These are phyloP conservation scores for Sinhomidia bicolor DNA, from an alignment of 2,888 invertebrate genomes.

Conservation along the genomic window DNA sequence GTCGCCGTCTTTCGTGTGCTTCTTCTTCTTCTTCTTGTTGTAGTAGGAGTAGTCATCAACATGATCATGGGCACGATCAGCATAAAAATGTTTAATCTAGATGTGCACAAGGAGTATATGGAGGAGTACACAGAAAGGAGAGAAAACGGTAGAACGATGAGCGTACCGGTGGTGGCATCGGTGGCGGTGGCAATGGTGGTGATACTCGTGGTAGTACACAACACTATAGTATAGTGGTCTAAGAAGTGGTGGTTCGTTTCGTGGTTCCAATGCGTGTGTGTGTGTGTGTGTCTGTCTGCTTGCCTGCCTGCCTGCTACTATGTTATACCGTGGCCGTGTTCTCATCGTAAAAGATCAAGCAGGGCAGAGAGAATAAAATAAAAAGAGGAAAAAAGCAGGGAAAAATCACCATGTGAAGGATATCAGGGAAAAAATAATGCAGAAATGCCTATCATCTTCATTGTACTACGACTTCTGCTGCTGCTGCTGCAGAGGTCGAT, in stretches of 20 bases:
- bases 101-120: conserved; percentile 4
- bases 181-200: conserved; percentile 53
- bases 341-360: not conserved
- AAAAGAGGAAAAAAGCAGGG: not conserved
- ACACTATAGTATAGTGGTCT: conserved; percentile 48
- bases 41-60: conserved; percentile 6
- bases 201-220: conserved; percentile 59
- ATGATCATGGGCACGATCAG: conserved; percentile 40
- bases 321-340: too few relatives aligned
- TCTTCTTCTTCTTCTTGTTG: not conserved
- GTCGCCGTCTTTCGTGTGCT: not conserved
- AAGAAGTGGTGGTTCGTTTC: conserved; percentile 67
- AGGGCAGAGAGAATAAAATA: not conserved
- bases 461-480: not conserved
- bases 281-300: too few relatives aligned
- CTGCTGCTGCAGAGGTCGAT: not conserved
- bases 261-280: conserved; percentile 49
- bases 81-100: conserved; percentile 47
- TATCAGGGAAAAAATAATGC: not conserved
- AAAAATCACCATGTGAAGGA: conserved; percentile 17
- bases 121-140: conserved; percentile 18
- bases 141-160: conserved; percentile 30
- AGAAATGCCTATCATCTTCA: not conserved
- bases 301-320: not conserved
- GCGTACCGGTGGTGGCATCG: conserved; percentile 35